These are phyloP conservation scores for Muscina levida DNA, from an alignment of 2,888 invertebrate species.

Conservation along the genomic window DNA sequence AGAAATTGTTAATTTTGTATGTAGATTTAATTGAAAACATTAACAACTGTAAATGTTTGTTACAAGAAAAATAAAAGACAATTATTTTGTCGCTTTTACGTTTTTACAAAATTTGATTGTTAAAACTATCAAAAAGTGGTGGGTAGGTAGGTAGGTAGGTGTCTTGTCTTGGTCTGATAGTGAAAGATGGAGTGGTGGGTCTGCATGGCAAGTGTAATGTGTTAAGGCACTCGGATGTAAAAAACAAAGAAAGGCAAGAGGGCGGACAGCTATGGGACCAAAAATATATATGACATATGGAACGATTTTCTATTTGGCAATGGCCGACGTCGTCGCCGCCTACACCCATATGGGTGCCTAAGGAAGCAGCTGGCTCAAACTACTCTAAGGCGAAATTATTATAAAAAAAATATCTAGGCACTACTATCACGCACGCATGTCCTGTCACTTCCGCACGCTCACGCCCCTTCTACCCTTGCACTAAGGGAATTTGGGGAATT, in stretches of 20 bases:
- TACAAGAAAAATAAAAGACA: conserved; percentile 28
- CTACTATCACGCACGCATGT: background rate
- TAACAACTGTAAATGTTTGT: conserved; percentile 49
- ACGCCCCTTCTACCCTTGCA: too few species aligned
- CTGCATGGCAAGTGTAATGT: too few species aligned
- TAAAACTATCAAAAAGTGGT: conserved; percentile 1
- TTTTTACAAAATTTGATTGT: conserved; percentile 35
- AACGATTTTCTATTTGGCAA: too few species aligned
- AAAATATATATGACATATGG: too few species aligned
- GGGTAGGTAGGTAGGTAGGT: too few species aligned
- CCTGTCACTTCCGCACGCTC: background rate
- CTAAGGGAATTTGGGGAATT: background rate
- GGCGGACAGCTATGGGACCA: background rate
- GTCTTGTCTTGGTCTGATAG: too few species aligned
- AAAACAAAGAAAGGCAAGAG: background rate
- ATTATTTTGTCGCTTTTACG: too few species aligned
- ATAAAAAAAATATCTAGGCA: conserved; percentile 7
- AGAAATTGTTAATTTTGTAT: conserved; percentile 32
- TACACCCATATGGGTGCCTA: background rate
- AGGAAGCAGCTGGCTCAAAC: too few species aligned
- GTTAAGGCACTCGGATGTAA: too few species aligned
- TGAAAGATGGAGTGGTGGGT: too few species aligned
- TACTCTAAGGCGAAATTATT: background rate
- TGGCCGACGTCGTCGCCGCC: background rate
- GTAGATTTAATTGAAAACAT: conserved; percentile 59